Percentiles rank a stretch among this genome's conserved stretches.
These are phyloP conservation scores for Trachurus trachurus DNA, from an alignment of 2,797 vertebrate genomes.

Conservation along the genomic window DNA sequence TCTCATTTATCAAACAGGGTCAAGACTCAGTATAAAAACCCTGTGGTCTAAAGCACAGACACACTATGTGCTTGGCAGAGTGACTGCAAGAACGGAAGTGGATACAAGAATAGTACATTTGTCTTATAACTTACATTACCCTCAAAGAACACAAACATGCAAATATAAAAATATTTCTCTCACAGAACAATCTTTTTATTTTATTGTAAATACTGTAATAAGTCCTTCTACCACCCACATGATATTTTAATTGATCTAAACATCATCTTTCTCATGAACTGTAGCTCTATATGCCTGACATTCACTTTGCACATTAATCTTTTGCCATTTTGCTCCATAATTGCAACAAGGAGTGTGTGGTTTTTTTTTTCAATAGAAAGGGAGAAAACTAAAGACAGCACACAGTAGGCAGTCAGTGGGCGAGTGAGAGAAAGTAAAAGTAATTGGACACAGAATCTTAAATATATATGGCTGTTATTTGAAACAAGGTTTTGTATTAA, in stretches of 20 bases:
- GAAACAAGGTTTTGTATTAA: not conserved
- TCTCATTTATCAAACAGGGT: conserved; percentile 68
- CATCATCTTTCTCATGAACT: not conserved
- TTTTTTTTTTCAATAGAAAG: conserved; percentile 2
- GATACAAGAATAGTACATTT: conserved; percentile 32
- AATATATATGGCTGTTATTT: conserved; percentile 6
- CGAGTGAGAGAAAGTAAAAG: not conserved
- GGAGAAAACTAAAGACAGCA: not conserved
- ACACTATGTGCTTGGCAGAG: conserved; percentile 32
- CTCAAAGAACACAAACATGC: conserved; percentile 4
- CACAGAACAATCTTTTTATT: conserved; percentile 2
- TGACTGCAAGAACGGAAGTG: conserved; percentile 26
- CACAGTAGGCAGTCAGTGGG: conserved; percentile 3
- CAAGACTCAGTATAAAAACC: conserved; percentile 53
- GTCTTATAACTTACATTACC: conserved; percentile 2
- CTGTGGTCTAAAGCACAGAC: conserved; percentile 55
- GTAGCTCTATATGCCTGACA: not conserved
- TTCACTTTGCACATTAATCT: not conserved
- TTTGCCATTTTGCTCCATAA: not conserved
- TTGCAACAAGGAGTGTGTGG: not conserved
- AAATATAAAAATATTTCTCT: conserved; percentile 6
- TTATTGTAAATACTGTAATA: conserved; percentile 31
- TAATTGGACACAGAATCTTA: not conserved
- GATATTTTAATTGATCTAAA: conserved; percentile 45
- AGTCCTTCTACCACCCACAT: conserved; percentile 18